Conservation (phyloP, 1,140 invertebrate genomes). For the Cherax destructor region DNA sequence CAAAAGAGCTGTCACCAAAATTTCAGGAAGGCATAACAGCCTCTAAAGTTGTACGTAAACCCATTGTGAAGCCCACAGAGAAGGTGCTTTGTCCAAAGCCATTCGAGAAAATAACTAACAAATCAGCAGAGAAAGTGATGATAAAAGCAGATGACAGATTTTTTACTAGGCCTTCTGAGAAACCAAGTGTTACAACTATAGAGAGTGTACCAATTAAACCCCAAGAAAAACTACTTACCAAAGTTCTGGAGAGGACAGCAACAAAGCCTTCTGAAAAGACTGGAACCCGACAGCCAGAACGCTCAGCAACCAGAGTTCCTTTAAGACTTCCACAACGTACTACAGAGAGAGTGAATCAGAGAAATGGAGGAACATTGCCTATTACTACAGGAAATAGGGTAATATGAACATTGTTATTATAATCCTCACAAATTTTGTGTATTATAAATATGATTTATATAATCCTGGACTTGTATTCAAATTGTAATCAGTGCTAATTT, state of each 20-base stretch:
- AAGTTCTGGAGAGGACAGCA: not conserved
- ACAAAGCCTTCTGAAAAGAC: not conserved
- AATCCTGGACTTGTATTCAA: too few species aligned
- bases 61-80: not conserved
- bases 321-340: not conserved
- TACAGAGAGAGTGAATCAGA: not conserved
- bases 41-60: conserved; percentile 19
- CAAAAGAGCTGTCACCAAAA: not conserved
- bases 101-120: not conserved
- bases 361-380: not conserved
- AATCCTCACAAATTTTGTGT: too few species aligned
- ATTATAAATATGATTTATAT: too few species aligned
- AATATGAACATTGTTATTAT: not conserved
- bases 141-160: not conserved
- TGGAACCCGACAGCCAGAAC: not conserved
- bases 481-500: too few species aligned
- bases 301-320: not conserved
- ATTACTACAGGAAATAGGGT: conserved; percentile 10
- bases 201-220: not conserved
- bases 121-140: not conserved
- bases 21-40: not conserved
- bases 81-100: not conserved
- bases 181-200: not conserved
- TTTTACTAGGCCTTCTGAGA: not conserved
- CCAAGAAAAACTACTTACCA: not conserved